Evolutionary conservation across 1,140 invertebrate genomes (phyloP).

Genomic region (Aphidius gifuensis): DNA sequence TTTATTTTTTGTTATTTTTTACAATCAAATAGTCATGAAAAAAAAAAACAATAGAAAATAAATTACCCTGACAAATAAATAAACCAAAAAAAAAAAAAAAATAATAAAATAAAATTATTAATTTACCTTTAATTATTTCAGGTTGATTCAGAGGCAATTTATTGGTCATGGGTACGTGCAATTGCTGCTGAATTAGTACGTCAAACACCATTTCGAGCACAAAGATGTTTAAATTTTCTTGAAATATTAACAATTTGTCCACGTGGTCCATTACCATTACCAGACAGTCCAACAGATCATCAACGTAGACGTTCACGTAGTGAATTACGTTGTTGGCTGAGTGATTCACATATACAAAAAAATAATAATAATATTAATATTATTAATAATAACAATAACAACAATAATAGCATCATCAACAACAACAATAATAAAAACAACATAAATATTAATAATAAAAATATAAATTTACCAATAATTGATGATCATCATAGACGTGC

Average conservation of each 20-base stretch:
- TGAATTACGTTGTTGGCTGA: conserved; percentile 47
- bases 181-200: conserved; percentile 63
- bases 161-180: conserved; percentile 63
- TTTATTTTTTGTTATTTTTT: conserved; percentile 6
- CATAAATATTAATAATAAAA: no score
- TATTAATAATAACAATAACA: no score
- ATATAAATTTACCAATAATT: conserved; percentile 4
- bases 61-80: no score
- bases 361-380: conserved; percentile 25
- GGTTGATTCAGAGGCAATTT: conserved; percentile 58
- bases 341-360: conserved; percentile 35
- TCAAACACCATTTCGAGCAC: conserved; percentile 62
- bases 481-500: conserved; percentile 39
- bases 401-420: no score
- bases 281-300: conserved; percentile 44
- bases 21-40: no score
- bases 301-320: conserved; percentile 45
- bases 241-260: conserved; percentile 52
- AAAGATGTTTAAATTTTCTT: conserved; percentile 49
- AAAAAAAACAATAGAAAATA: no score
- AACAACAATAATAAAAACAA: no score
- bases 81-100: no score
- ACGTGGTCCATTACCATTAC: conserved; percentile 38
- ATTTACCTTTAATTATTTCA: conserved; percentile 41
- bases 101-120: no score